Conservation (phyloP, 1,140 invertebrate genomes). For the Drosophila tristis region DNA sequence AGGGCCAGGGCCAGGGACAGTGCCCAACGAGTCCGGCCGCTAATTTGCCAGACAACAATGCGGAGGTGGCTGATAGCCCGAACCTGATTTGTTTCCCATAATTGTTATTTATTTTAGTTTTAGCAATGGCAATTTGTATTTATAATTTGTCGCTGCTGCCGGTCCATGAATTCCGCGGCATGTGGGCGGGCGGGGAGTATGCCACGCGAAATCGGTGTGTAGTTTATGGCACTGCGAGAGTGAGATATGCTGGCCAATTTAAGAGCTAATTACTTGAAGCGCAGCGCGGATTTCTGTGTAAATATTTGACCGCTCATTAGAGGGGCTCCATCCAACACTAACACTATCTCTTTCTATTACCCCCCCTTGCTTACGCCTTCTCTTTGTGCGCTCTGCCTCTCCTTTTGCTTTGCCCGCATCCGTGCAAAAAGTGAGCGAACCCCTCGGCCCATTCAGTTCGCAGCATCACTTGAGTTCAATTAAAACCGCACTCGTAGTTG, state of each 20-base stretch:
- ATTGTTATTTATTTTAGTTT: conserved; percentile 69
- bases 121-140: conserved; percentile 35
- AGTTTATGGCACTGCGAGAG: conserved; percentile 8
- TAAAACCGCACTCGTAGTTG: conserved; percentile 78
- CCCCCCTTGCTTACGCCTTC: not conserved
- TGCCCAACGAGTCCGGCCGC: not conserved
- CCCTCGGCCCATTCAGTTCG: conserved; percentile 17
- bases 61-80: conserved; percentile 23
- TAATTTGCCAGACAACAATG: conserved; percentile 39
- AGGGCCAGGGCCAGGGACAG: not conserved
- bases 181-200: not conserved
- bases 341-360: not conserved
- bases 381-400: conserved; percentile 5
- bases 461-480: conserved; percentile 76
- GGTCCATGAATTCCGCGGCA: conserved; percentile 25
- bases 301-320: conserved; percentile 67
- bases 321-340: not conserved
- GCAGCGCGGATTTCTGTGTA: conserved; percentile 22
- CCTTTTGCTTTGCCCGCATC: conserved; percentile 50
- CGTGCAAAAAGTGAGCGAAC: conserved; percentile 42
- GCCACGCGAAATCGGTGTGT: conserved; percentile 8
- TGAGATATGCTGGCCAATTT: conserved; percentile 28
- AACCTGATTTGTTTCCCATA: conserved; percentile 56
- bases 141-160: conserved; percentile 54
- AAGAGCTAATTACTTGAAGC: conserved; percentile 64